phyloP scores from a whole-genome alignment of 2,797 vertebrate genomes.

The Sus cebifrons region DNA sequence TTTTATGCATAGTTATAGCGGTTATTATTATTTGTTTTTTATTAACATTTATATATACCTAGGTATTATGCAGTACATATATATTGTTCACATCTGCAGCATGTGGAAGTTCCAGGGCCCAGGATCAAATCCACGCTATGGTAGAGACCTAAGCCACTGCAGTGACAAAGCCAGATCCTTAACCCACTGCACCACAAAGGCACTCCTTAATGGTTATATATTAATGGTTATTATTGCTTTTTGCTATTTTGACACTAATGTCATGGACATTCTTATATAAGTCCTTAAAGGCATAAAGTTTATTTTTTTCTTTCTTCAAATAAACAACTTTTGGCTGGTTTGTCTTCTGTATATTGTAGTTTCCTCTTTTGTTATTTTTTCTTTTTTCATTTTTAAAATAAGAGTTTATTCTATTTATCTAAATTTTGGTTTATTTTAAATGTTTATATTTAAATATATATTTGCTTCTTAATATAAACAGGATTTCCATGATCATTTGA shows the following conservation, averaged over 20 bases:
- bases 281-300: not conserved
- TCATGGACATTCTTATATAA: not conserved
- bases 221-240: not conserved
- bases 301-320: not conserved
- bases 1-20: not conserved
- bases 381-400: not conserved
- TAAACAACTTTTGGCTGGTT: not conserved
- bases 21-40: not conserved
- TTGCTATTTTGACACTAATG: not conserved
- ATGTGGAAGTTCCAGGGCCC: no score
- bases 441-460: constrained; percentile 27
- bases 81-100: no score
- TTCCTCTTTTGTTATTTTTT: not conserved
- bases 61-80: no score
- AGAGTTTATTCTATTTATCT: constrained; percentile 6
- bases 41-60: not conserved
- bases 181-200: no score
- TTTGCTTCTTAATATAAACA: constrained; percentile 19
- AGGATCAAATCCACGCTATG: no score
- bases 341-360: not conserved
- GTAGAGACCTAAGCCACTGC: no score
- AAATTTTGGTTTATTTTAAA: constrained; percentile 1
- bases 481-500: not conserved
- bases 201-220: not conserved
- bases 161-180: no score